These are phyloP conservation scores for Pseudomyrmex pallidus DNA, from an alignment of 1,140 invertebrate genomes.

Conservation along the genomic window DNA sequence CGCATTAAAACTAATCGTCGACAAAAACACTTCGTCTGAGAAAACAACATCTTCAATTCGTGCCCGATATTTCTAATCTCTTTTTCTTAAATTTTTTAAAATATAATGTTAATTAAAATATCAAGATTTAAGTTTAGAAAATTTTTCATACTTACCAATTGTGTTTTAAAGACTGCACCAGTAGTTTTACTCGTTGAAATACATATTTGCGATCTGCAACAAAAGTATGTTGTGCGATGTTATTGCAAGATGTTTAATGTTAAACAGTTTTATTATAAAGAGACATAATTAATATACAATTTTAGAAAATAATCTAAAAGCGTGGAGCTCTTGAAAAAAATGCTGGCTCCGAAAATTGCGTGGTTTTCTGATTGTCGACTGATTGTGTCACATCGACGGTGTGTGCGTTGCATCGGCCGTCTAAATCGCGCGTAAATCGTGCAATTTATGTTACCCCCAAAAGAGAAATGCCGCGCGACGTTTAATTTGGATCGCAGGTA, in stretches of 20 bases:
- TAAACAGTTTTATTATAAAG: too few relatives aligned
- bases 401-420: background rate
- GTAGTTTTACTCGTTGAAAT: background rate
- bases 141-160: slow-evolving; percentile 11
- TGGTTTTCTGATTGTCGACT: background rate
- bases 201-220: slow-evolving; percentile 24
- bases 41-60: too few relatives aligned
- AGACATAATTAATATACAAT: too few relatives aligned
- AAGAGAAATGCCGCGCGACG: slow-evolving; percentile 1
- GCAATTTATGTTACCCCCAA: slow-evolving; percentile 33
- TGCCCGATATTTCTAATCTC: too few relatives aligned
- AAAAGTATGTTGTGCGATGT: slow-evolving; percentile 21
- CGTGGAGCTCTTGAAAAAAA: background rate
- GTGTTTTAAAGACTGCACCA: background rate
- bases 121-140: too few relatives aligned
- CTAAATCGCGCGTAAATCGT: slow-evolving; percentile 31
- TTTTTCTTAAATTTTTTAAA: too few relatives aligned
- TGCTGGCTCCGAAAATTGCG: background rate
- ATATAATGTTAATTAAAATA: too few relatives aligned
- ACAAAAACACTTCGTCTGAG: too few relatives aligned
- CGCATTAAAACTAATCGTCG: too few relatives aligned
- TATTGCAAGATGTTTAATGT: background rate
- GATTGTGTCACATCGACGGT: background rate
- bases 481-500: slow-evolving; percentile 49
- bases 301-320: background rate